phyloP scores from a whole-genome alignment of 2,888 invertebrate genomes.

The Vannuccia rotundouncinata region DNA sequence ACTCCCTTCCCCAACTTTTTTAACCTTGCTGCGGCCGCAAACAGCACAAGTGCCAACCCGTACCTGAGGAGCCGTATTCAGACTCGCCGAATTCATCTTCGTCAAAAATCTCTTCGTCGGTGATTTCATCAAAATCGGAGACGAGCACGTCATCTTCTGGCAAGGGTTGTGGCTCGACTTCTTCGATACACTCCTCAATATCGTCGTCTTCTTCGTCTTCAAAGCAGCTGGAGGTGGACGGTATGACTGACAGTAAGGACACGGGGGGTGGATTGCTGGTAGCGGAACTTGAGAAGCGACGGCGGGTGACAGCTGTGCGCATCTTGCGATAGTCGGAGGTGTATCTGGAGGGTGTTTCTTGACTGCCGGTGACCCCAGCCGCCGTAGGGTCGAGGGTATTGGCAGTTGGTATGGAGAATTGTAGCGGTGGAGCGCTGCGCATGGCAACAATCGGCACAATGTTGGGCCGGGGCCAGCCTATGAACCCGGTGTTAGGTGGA shows the following conservation, averaged over 20 bases:
- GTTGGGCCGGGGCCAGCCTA: neutral
- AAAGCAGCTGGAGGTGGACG: neutral
- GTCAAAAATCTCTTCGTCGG: neutral
- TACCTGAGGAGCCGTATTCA: conserved; percentile 1
- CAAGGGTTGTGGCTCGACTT: neutral
- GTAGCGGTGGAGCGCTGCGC: neutral
- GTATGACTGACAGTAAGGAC: neutral
- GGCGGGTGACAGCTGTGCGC: neutral
- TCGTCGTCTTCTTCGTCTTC: neutral
- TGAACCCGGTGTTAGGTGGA: neutral
- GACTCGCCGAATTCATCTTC: neutral
- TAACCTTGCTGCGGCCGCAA: no score
- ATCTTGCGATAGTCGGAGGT: neutral
- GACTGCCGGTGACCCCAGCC: neutral
- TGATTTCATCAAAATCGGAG: neutral
- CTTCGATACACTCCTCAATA: neutral
- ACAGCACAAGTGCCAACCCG: no score
- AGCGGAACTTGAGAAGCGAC: neutral
- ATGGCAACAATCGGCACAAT: neutral
- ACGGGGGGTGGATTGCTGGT: neutral
- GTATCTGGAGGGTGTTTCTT: neutral
- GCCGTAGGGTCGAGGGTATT: neutral
- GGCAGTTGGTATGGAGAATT: neutral
- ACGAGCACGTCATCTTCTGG: neutral
- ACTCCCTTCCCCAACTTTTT: no score